phyloP scores from a whole-genome alignment of 1,140 invertebrate species.

The Drosophila arawakana region DNA sequence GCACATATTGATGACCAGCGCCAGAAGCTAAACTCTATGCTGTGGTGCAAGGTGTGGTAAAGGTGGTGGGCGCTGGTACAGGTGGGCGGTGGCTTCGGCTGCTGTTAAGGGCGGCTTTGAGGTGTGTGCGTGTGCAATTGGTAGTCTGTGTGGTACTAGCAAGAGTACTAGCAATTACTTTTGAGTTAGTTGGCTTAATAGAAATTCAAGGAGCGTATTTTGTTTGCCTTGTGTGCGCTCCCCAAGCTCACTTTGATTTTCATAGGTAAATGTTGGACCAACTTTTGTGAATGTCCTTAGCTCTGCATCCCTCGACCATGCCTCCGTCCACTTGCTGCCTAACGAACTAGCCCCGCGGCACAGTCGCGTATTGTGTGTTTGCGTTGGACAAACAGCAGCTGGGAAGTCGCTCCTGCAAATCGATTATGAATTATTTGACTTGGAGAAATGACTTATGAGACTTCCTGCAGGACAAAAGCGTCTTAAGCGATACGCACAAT shows the following conservation, averaged over 20 bases:
- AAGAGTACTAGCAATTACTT: slow-evolving; percentile 68
- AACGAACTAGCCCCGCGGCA: slow-evolving; percentile 63
- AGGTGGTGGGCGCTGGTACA: neutral
- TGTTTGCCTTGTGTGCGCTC: slow-evolving; percentile 72
- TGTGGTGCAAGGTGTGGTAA: neutral
- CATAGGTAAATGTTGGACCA: slow-evolving; percentile 77
- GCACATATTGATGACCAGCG: slow-evolving; percentile 73
- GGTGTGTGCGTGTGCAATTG: slow-evolving; percentile 49
- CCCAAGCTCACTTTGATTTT: slow-evolving; percentile 77
- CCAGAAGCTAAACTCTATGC: neutral
- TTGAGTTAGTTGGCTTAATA: slow-evolving; percentile 81
- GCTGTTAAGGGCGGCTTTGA: neutral
- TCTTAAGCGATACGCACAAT: slow-evolving; percentile 57
- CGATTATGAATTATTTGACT: slow-evolving; percentile 84
- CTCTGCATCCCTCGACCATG: too few relatives aligned
- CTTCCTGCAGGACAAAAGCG: slow-evolving; percentile 54
- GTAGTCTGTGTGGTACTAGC: slow-evolving; percentile 41
- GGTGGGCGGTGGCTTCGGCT: neutral
- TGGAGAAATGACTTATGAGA: slow-evolving; percentile 83
- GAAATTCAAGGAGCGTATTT: slow-evolving; percentile 76
- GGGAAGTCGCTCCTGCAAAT: slow-evolving; percentile 52
- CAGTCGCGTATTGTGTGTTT: slow-evolving; percentile 37
- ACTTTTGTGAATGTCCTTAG: slow-evolving; percentile 26
- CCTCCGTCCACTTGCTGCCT: slow-evolving; percentile 10
- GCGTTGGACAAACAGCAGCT: slow-evolving; percentile 27